Evolutionary conservation across 2,888 invertebrate species (phyloP).

Genomic region (Meloe dianella): DNA sequence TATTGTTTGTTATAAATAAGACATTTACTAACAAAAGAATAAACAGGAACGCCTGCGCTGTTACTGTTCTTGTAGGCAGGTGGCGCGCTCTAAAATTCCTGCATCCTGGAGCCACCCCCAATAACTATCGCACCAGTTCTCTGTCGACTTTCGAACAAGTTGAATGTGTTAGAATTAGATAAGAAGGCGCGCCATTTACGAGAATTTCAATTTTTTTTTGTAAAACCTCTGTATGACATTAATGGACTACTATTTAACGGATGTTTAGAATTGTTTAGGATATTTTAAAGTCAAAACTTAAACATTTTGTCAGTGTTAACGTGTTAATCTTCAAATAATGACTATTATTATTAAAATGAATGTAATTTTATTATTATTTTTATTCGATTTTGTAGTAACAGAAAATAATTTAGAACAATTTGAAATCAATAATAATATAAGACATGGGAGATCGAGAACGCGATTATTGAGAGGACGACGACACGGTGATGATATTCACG

Average conservation of each 20-base stretch:
- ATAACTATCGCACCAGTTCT: constrained; percentile 50
- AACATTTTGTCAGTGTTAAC: constrained; percentile 12
- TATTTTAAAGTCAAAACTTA: background rate
- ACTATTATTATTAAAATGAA: constrained; percentile 21
- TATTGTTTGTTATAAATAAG: constrained; percentile 33
- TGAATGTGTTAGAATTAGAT: constrained; percentile 37
- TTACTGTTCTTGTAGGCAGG: constrained; percentile 57
- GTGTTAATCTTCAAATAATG: constrained; percentile 25
- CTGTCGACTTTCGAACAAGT: constrained; percentile 40
- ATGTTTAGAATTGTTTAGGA: background rate
- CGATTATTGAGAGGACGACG: constrained; percentile 50
- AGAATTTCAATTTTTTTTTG: background rate
- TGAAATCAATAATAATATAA: constrained; percentile 50
- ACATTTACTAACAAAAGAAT: constrained; percentile 38
- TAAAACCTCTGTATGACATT: background rate
- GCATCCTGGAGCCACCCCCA: constrained; percentile 54
- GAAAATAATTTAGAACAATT: constrained; percentile 37
- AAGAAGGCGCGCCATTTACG: constrained; percentile 26
- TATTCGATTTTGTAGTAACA: constrained; percentile 35
- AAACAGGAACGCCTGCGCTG: constrained; percentile 43
- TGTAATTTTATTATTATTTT: constrained; percentile 18
- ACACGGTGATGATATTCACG: constrained; percentile 39
- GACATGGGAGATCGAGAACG: constrained; percentile 62
- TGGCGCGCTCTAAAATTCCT: constrained; percentile 55
- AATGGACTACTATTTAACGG: background rate